Evolutionary conservation across 2,797 vertebrate species (phyloP).

Genomic region (Oceanodroma leucorhoa): DNA sequence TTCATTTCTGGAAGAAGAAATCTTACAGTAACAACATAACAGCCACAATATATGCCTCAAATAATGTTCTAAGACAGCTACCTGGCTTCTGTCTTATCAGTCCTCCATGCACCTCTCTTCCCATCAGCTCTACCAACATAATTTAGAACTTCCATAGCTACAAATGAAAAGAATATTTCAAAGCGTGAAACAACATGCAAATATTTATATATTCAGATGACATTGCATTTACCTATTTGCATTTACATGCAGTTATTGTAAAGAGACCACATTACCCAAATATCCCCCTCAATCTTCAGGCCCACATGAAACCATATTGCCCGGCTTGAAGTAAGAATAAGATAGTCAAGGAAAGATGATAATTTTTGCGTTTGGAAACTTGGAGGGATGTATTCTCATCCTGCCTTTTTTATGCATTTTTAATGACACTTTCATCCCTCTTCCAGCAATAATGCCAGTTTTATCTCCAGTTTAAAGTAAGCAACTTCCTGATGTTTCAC

Average conservation of each 20-base stretch:
- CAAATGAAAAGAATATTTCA: conserved; percentile 59
- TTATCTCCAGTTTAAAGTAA: neutral
- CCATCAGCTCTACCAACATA: conserved; percentile 92
- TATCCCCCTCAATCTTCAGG: neutral
- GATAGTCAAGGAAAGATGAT: neutral
- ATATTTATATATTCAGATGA: neutral
- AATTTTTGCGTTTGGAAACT: neutral
- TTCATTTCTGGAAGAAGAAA: conserved; percentile 84
- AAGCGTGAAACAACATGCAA: conserved; percentile 18
- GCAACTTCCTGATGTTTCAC: neutral
- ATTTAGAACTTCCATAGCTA: conserved; percentile 94
- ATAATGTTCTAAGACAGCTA: neutral
- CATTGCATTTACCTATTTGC: neutral
- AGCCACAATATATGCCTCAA: neutral
- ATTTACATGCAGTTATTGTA: neutral
- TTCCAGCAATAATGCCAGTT: neutral
- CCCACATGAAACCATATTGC: neutral
- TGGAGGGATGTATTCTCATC: neutral
- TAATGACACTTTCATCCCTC: neutral
- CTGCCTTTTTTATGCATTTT: neutral
- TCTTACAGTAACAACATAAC: conserved; percentile 31
- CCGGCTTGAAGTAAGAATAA: neutral
- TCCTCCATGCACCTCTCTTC: conserved; percentile 93
- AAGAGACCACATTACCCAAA: neutral
- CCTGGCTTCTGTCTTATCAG: conserved; percentile 88